Percentiles rank a stretch among this genome's conserved stretches.
These are phyloP conservation scores for Margarornis squamiger DNA, from an alignment of 2,797 vertebrate genomes.

Conservation along the genomic window DNA sequence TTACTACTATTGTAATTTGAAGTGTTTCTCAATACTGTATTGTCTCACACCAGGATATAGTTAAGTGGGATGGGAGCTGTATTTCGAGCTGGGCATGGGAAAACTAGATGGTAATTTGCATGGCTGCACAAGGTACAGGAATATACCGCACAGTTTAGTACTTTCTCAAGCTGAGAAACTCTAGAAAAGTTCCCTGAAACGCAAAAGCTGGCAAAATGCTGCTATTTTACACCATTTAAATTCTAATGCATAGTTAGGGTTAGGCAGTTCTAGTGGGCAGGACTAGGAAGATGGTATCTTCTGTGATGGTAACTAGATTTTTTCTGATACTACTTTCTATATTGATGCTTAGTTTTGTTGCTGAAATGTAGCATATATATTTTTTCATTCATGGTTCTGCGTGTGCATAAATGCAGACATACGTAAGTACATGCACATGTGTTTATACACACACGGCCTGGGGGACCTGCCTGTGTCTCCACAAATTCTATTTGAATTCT, in stretches of 20 bases:
- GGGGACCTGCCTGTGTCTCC: neutral
- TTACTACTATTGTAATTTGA: neutral
- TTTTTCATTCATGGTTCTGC: neutral
- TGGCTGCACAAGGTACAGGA: neutral
- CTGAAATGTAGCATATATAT: neutral
- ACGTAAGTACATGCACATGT: accelerated
- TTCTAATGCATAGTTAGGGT: neutral
- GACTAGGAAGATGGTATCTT: neutral
- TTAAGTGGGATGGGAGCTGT: constrained; percentile 2
- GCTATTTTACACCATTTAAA: neutral
- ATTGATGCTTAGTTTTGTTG: neutral
- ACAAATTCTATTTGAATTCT: neutral
- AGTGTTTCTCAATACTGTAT: neutral
- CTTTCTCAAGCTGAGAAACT: neutral
- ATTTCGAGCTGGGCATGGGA: neutral
- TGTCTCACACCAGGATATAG: neutral
- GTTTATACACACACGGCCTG: neutral
- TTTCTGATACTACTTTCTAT: neutral
- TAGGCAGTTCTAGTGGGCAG: neutral
- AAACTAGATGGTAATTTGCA: constrained; percentile 4
- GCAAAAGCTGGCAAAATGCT: neutral
- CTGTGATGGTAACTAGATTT: neutral
- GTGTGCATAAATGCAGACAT: neutral
- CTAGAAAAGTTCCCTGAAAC: neutral
- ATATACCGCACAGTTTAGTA: neutral